These are phyloP conservation scores for Mesoclemmys tuberculata DNA, from an alignment of 2,113 vertebrate species.

Conservation along the genomic window DNA sequence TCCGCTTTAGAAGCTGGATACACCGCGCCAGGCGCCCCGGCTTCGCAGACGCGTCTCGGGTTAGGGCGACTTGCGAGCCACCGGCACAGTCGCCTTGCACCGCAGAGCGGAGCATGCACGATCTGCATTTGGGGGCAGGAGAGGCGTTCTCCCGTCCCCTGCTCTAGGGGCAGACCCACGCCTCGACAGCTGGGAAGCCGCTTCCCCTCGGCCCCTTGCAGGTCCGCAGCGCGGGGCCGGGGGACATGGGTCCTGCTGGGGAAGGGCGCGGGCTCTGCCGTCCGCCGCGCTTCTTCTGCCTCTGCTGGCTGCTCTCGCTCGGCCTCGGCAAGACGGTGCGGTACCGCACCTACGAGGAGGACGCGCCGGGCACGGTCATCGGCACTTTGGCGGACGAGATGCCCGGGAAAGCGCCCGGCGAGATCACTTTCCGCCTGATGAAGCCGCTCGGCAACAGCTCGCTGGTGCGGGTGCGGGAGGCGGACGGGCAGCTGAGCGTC, in stretches of 20 bases:
- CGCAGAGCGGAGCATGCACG: background rate
- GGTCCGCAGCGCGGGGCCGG: conserved; percentile 2
- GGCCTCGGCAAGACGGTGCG: conserved; percentile 87
- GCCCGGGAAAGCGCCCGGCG: conserved; percentile 86
- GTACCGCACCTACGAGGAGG: conserved; percentile 92
- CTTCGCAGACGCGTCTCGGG: background rate
- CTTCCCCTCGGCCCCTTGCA: conserved; percentile 6
- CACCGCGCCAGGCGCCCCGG: accelerated
- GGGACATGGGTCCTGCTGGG: conserved; percentile 54
- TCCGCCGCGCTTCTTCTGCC: conserved; percentile 69
- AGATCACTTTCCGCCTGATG: conserved; percentile 94
- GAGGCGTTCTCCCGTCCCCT: background rate
- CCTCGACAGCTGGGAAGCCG: background rate
- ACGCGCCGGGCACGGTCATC: conserved; percentile 90
- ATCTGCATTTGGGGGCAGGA: background rate
- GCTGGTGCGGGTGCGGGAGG: conserved; percentile 90
- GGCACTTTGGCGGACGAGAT: conserved; percentile 94
- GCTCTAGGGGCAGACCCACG: background rate
- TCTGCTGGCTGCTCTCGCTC: conserved; percentile 75
- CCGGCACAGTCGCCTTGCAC: background rate
- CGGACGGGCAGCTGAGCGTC: conserved; percentile 91
- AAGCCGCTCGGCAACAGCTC: conserved; percentile 92
- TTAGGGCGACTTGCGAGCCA: background rate
- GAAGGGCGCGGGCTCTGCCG: conserved; percentile 22
- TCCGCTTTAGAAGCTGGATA: background rate